Base-by-base conservation (phyloP, 2,888 invertebrate species). In the Epinotia ramella region DNA sequence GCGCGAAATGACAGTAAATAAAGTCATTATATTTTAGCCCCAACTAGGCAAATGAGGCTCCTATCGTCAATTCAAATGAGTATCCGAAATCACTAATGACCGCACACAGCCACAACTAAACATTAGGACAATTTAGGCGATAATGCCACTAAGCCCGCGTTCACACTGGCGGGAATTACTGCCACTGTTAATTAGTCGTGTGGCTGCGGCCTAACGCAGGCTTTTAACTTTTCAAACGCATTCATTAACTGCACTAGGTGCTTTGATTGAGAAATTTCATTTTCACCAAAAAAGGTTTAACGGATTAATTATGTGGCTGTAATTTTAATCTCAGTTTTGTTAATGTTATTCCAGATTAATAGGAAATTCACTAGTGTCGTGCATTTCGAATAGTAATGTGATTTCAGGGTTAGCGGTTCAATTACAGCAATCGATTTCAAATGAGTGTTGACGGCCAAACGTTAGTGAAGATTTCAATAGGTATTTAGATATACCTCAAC, bases 181-280 rank as follows among this genome's bases (percentile, higher is more conserved):
- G 85, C 85, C 83, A 83, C 85, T 69, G 90, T 88, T 92, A 93
- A 93, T 93, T 93, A 91, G 91, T 89, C 87, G 88, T 79, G 88
- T 87, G 86, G 78, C 80, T 83, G 81, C 86, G 84, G 88, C 90
- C 91, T 90, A 91, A 88, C 83, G 84, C 82, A 84, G 85, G 92
- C 92, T 91, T 93, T 91, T 92, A 93, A 93, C 93, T 94, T 93
- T 93, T 93, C 92, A 90, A 93, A 93, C 88, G 90, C 88, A 85
- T 90, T 89, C 90, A 92, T 92, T 92, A 90, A 89, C 87, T 89
- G 88, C 84, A 79, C 79, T 80, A 80, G 86, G 88, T 89, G 88
- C 86, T 84, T 85, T 88, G 88, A 91, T 89, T 88, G 88, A 88
- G 90, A 88, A 86, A 89, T 84, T 82, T 77, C 84, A 81, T 82